Evolutionary conservation across 2,797 vertebrate genomes (phyloP).

Genomic region (Anas flavirostris): DNA sequence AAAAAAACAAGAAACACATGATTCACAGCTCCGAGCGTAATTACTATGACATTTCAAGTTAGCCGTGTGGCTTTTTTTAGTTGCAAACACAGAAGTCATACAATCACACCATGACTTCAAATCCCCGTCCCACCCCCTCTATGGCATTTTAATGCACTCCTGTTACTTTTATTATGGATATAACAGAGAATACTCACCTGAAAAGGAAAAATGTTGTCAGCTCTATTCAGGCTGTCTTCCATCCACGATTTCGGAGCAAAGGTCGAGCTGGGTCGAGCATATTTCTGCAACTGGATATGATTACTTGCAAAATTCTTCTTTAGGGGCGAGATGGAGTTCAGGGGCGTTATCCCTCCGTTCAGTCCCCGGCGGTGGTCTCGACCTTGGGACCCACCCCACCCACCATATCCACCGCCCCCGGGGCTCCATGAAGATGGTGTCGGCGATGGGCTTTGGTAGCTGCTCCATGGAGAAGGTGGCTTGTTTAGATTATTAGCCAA

Average conservation of each 20-base stretch:
- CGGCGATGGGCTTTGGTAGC: slow-evolving; percentile 97
- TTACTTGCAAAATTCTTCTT: slow-evolving; percentile 99
- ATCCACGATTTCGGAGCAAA: slow-evolving; percentile 98
- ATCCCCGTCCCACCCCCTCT: neutral
- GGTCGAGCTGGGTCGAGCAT: slow-evolving; percentile 92
- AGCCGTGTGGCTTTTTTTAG: neutral
- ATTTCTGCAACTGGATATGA: slow-evolving; percentile 97
- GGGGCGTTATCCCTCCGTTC: slow-evolving; percentile 91
- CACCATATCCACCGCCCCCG: slow-evolving; percentile 91
- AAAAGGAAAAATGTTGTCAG: slow-evolving; percentile 95
- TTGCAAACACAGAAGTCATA: neutral
- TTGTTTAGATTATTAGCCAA: slow-evolving; percentile 95
- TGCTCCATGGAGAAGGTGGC: slow-evolving; percentile 97
- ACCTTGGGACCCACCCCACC: slow-evolving; percentile 96
- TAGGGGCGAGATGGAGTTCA: slow-evolving; percentile 96
- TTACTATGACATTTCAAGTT: neutral
- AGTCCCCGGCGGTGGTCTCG: slow-evolving; percentile 94
- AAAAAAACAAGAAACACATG: neutral
- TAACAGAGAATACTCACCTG: slow-evolving; percentile 84
- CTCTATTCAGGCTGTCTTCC: slow-evolving; percentile 93
- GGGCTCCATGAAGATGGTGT: slow-evolving; percentile 97
- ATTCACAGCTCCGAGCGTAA: slow-evolving; percentile 11
- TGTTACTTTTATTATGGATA: slow-evolving; percentile 10
- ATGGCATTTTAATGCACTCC: neutral
- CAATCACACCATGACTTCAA: neutral